phyloP scores from a whole-genome alignment of 2,797 vertebrate genomes.

The Cyclopterus lumpus region DNA sequence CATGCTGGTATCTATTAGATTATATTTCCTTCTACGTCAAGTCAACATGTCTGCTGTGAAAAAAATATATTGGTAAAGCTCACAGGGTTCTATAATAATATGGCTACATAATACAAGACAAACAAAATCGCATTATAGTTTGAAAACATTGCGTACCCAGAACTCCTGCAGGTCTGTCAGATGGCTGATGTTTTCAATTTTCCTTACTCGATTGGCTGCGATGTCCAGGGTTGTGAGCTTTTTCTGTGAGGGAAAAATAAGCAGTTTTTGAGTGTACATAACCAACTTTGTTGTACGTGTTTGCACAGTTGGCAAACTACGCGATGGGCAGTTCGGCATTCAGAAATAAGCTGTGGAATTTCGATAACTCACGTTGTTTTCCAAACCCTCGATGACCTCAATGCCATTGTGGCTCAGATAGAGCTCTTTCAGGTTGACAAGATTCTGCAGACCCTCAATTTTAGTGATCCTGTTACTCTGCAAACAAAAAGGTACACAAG shows the following conservation, averaged over 20 bases:
- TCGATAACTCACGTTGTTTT: constrained; percentile 92
- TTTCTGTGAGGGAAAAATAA: constrained; percentile 83
- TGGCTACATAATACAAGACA: background rate
- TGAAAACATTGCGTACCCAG: constrained; percentile 86
- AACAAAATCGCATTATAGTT: background rate
- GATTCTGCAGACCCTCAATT: constrained; percentile 94
- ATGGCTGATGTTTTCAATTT: constrained; percentile 97
- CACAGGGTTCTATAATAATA: background rate
- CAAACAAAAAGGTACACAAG: constrained; percentile 33
- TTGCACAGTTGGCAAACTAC: constrained; percentile 7
- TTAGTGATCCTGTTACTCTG: constrained; percentile 99
- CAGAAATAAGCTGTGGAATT: constrained; percentile 6
- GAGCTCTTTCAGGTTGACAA: constrained; percentile 92
- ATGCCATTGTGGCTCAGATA: constrained; percentile 99
- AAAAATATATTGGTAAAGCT: background rate
- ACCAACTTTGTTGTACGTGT: constrained; percentile 7
- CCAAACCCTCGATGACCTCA: constrained; percentile 96
- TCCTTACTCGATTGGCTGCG: constrained; percentile 96
- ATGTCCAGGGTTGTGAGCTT: constrained; percentile 98
- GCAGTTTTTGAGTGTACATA: constrained; percentile 12
- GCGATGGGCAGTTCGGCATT: constrained; percentile 10
- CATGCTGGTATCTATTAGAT: background rate
- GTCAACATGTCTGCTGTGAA: background rate
- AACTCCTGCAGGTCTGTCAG: constrained; percentile 97
- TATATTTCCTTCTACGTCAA: background rate